Percentiles rank a stretch among this genome's conserved stretches.
These are phyloP conservation scores for Caenorhabditis zanzibari DNA, from an alignment of 2,888 invertebrate species.

Conservation along the genomic window DNA sequence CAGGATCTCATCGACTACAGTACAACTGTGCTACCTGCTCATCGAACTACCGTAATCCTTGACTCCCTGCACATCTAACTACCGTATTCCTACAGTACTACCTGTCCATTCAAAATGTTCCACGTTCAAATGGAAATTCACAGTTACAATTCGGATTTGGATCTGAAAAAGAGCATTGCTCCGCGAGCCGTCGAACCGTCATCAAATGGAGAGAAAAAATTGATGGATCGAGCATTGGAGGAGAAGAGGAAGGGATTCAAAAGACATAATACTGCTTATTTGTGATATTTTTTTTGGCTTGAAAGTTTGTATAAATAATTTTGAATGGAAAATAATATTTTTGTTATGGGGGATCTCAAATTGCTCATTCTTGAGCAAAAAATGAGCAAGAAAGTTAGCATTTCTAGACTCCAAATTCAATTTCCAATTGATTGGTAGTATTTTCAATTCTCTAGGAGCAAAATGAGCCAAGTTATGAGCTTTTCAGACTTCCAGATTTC, in stretches of 20 bases:
- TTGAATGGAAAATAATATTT: not conserved
- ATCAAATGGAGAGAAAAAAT: slow-evolving; percentile 5
- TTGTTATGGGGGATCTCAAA: too few species aligned
- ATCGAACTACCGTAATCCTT: not conserved
- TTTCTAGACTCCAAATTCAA: too few species aligned
- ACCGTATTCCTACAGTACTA: not conserved
- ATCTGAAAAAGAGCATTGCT: not conserved
- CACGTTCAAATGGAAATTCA: slow-evolving; percentile 36
- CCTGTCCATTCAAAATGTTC: slow-evolving; percentile 1
- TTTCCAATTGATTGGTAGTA: too few species aligned
- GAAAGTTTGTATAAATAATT: not conserved
- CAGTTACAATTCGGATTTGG: slow-evolving; percentile 33
- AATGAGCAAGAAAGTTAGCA: too few species aligned
- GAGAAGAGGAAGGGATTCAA: slow-evolving; percentile 20
- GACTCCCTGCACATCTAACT: not conserved
- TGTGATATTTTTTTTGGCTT: slow-evolving; percentile 3
- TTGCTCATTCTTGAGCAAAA: too few species aligned
- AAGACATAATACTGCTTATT: not conserved
- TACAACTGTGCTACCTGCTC: not conserved
- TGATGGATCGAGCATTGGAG: slow-evolving; percentile 23
- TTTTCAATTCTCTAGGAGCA: too few species aligned
- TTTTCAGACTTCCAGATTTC: too few species aligned
- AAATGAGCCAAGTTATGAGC: too few species aligned
- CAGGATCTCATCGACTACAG: too few species aligned
- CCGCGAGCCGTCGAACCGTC: not conserved